Conservation (phyloP, 2,797 vertebrate species). For the Sebastes glaucus region DNA sequence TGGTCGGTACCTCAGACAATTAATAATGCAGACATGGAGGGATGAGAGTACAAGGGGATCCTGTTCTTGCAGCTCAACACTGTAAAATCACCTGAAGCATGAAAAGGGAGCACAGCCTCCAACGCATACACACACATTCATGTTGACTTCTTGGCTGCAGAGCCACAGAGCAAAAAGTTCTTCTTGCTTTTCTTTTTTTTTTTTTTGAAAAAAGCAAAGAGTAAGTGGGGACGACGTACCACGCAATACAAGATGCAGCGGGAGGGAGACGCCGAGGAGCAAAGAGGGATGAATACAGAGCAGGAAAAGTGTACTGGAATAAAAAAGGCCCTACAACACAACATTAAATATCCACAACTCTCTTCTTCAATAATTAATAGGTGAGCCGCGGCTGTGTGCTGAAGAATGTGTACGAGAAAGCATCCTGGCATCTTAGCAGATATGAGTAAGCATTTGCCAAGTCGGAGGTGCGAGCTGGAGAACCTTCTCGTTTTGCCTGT, state of each 20-base stretch:
- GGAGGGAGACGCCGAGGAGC: slow-evolving; percentile 17
- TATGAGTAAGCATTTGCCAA: slow-evolving; percentile 74
- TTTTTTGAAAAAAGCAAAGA: not conserved
- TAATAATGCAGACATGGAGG: slow-evolving; percentile 77
- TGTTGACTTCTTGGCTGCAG: slow-evolving; percentile 33
- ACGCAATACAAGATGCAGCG: slow-evolving; percentile 4
- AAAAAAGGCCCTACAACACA: slow-evolving; percentile 49
- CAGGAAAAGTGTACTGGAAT: slow-evolving; percentile 11
- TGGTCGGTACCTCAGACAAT: slow-evolving; percentile 69
- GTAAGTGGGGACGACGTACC: slow-evolving; percentile 33
- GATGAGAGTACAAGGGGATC: slow-evolving; percentile 63
- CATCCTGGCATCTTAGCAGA: slow-evolving; percentile 74
- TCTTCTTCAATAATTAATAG: slow-evolving; percentile 77
- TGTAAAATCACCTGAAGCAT: slow-evolving; percentile 67
- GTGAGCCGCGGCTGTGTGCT: slow-evolving; percentile 47
- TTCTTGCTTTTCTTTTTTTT: slow-evolving; percentile 3
- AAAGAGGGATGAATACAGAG: slow-evolving; percentile 27
- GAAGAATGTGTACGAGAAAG: slow-evolving; percentile 64
- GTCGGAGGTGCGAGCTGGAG: slow-evolving; percentile 65
- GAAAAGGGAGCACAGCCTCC: slow-evolving; percentile 22
- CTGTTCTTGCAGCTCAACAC: slow-evolving; percentile 48
- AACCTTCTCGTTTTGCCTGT: slow-evolving; percentile 37
- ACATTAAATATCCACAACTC: slow-evolving; percentile 80
- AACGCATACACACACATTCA: not conserved
- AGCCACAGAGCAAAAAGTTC: slow-evolving; percentile 16